Base-by-base conservation (phyloP, 2,113 vertebrate species). In the Xerus inauris region DNA sequence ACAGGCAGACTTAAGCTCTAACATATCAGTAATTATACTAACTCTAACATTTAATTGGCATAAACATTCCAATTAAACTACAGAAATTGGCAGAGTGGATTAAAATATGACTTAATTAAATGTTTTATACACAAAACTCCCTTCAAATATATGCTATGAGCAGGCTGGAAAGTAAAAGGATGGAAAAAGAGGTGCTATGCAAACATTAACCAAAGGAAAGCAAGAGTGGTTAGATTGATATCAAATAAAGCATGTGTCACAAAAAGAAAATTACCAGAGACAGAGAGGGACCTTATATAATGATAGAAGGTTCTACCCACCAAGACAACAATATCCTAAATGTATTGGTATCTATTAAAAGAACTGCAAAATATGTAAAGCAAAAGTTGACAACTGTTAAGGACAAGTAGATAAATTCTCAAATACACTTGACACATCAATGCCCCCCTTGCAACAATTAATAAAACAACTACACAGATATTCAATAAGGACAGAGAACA, bases 161-260 rank as follows among this genome's bases (percentile, higher is more conserved):
- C 10, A 86, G 26, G 38, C 8, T 84, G 51, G 59, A 91, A 84
- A 80, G 71, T 32, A 51, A 47, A 94, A 45, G 24, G 40, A 92
- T 26, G 32, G 20, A 28, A 62, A 80, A 77, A 24, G 24, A 54
- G 26, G 65, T 2, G 67, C 14, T 45, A 67, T 10, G 8, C 42
- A 64, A 94, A 91, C 12, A 82, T 42, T 80, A 90, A 59, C 57
- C 47, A 94, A 82, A 65, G 24, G 45, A 95, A 88, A 54, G 8
- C 38, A 85, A 65, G 57, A 73, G 9, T 13, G n/a, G 32, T 30
- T n/a, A n/a, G 6, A 19, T 6, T 49, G 69, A 22, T 51, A 89
- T n/a, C 35, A 87, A 40, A 71, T 81, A 72, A 89, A 87, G 7
- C 0, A 57, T 11, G 69, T 6, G 45, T 80, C 51, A 92, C 51